Percentiles rank a stretch among this genome's conserved stretches.
Evolutionary conservation across 2,888 invertebrate genomes (phyloP).

Genomic region (Allygus modestus): DNA sequence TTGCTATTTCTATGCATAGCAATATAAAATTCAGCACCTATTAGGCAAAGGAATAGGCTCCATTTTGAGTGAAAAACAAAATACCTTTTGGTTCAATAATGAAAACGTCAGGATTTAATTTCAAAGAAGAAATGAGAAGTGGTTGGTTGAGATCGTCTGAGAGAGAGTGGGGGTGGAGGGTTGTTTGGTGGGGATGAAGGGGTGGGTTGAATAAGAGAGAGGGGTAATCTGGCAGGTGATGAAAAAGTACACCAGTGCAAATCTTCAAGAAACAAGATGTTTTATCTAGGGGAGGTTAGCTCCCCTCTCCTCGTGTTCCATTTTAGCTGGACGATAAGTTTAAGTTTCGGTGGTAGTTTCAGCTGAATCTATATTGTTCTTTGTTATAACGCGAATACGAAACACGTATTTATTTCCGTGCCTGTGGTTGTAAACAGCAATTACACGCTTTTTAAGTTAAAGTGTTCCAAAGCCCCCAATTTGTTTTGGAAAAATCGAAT

Average conservation of each 20-base stretch:
- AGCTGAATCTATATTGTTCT: too few relatives aligned
- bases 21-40: too few relatives aligned
- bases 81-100: not conserved
- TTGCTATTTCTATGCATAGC: too few relatives aligned
- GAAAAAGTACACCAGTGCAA: conserved; percentile 37
- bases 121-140: not conserved
- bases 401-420: too few relatives aligned
- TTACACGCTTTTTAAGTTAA: too few relatives aligned
- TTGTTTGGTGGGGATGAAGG: not conserved
- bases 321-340: not conserved
- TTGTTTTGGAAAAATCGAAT: too few relatives aligned
- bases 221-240: conserved; percentile 50
- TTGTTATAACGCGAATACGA: too few relatives aligned
- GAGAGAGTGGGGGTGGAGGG: not conserved
- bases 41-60: too few relatives aligned
- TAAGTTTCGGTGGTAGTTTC: too few relatives aligned
- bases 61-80: not conserved
- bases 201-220: not conserved
- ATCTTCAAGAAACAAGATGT: conserved; percentile 55
- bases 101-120: conserved; percentile 34
- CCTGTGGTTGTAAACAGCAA: too few relatives aligned
- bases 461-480: too few relatives aligned
- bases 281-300: not conserved
- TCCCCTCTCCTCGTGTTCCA: not conserved
- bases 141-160: not conserved